phyloP scores from a whole-genome alignment of 2,113 vertebrate species.

The Centropus unirufus region DNA sequence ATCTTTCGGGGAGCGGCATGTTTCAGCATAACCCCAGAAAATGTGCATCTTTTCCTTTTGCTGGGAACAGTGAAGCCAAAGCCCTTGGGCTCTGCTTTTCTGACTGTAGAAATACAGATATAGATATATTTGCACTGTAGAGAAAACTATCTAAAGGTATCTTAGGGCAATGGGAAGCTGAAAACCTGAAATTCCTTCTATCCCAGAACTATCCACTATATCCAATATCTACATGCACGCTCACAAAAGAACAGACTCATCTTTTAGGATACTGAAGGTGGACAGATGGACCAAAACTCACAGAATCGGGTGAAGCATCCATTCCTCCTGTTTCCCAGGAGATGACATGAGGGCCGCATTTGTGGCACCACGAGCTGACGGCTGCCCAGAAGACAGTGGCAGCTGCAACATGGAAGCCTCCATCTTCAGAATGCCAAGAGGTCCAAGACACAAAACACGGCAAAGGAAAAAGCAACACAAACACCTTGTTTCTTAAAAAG shows the following conservation, averaged over 20 bases:
- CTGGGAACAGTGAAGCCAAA: neutral
- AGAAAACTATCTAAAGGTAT: neutral
- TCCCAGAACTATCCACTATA: neutral
- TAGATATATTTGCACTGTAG: neutral
- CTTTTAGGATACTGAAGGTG: neutral
- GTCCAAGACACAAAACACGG: neutral
- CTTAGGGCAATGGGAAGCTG: neutral
- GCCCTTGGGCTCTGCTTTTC: neutral
- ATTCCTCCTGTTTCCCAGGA: neutral
- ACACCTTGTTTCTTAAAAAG: neutral
- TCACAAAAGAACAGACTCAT: neutral
- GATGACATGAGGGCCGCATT: neutral
- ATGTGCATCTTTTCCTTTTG: neutral
- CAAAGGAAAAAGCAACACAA: neutral
- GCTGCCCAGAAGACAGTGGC: neutral
- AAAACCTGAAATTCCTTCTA: neutral
- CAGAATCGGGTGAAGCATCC: neutral
- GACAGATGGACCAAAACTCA: neutral
- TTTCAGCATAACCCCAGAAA: neutral
- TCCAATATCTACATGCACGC: neutral
- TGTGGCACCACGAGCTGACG: neutral
- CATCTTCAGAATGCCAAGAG: neutral
- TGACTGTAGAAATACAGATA: neutral
- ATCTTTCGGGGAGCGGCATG: neutral
- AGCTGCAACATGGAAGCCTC: neutral